Evolutionary conservation across 2,113 vertebrate species (phyloP).

Genomic region (Neolamprologus modestus): DNA sequence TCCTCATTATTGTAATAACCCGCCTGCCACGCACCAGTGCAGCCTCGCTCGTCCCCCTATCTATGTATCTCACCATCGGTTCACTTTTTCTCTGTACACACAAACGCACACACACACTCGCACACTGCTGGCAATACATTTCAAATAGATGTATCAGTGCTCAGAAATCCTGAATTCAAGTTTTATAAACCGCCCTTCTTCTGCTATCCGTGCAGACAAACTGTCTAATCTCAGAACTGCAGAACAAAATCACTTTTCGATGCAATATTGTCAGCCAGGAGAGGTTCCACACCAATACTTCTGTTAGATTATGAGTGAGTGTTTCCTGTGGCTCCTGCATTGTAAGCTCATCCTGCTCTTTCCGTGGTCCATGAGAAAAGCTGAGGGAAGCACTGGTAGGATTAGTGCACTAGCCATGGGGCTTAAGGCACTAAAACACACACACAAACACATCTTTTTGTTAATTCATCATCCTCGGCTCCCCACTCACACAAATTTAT

Average conservation of each 20-base stretch:
- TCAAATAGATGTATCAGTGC: not conserved
- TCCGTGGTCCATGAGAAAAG: constrained; percentile 37
- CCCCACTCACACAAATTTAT: not conserved
- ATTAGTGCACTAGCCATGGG: constrained; percentile 20
- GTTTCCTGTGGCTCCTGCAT: constrained; percentile 26
- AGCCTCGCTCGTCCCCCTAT: not conserved
- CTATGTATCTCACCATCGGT: constrained; percentile 5
- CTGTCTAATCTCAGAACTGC: constrained; percentile 24
- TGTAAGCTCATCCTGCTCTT: constrained; percentile 33
- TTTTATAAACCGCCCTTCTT: not conserved
- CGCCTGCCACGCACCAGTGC: constrained; percentile 38
- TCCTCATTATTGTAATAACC: constrained; percentile 65
- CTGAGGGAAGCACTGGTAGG: constrained; percentile 50
- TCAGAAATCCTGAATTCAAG: constrained; percentile 2
- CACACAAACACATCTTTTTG: not conserved
- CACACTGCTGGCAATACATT: not conserved
- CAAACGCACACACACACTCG: not conserved
- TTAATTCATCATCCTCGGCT: not conserved
- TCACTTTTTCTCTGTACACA: not conserved
- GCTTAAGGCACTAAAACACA: constrained; percentile 30
- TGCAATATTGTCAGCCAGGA: constrained; percentile 9
- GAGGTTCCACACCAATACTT: constrained; percentile 33
- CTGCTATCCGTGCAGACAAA: not conserved
- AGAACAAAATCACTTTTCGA: constrained; percentile 29
- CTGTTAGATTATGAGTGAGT: constrained; percentile 27